phyloP scores from a whole-genome alignment of 1,140 invertebrate species.

The Heliothis virescens region DNA sequence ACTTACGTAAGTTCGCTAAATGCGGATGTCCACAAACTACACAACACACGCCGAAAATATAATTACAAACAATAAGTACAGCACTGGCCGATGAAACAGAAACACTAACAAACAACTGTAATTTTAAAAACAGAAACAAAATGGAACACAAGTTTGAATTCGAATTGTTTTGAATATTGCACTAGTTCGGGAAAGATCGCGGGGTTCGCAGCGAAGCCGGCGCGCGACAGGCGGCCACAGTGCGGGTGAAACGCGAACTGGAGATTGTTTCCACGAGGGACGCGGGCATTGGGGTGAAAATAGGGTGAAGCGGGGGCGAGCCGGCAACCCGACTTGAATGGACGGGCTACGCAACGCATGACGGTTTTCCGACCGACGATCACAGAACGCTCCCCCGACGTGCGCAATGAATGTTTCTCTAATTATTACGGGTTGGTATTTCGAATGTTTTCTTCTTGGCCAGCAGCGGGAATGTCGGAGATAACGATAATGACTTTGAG shows the following conservation, averaged over 20 bases:
- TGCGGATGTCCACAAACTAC: constrained; percentile 66
- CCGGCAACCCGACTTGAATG: constrained; percentile 54
- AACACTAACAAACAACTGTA: constrained; percentile 49
- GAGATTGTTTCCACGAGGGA: constrained; percentile 60
- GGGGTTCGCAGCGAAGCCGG: constrained; percentile 29
- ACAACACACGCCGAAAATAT: constrained; percentile 58
- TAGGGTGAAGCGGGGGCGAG: constrained; percentile 64
- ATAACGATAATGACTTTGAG: constrained; percentile 43
- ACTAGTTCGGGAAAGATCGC: constrained; percentile 78
- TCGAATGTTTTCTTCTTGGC: constrained; percentile 50
- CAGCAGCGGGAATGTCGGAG: constrained; percentile 29
- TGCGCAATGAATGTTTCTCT: constrained; percentile 45
- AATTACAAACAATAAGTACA: constrained; percentile 60
- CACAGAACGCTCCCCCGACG: constrained; percentile 51
- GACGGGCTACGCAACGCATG: constrained; percentile 55
- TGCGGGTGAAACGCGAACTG: constrained; percentile 66
- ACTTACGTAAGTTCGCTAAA: constrained; percentile 80
- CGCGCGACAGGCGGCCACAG: constrained; percentile 57
- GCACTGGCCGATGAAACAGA: constrained; percentile 56
- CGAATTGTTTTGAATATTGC: constrained; percentile 74
- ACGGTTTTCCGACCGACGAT: constrained; percentile 51
- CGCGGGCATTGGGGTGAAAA: constrained; percentile 63
- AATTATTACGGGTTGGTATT: constrained; percentile 52
- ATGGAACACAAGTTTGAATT: constrained; percentile 68
- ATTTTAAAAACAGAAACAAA: constrained; percentile 52